phyloP scores from a whole-genome alignment of 2,113 vertebrate genomes.

The Paradoxurus hermaphroditus region DNA sequence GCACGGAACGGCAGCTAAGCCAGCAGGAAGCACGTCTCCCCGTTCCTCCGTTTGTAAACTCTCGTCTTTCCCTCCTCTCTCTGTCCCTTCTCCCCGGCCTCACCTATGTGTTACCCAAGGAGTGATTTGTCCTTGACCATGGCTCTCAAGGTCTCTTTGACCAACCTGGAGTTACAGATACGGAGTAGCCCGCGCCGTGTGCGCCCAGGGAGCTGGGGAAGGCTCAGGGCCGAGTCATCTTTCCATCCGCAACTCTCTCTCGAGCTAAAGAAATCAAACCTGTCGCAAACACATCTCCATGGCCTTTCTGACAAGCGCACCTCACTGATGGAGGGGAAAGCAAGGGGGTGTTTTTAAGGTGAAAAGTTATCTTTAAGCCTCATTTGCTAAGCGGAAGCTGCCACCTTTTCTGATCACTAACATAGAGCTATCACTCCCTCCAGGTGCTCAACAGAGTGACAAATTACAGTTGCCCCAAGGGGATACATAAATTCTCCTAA shows the following conservation, averaged over 20 bases:
- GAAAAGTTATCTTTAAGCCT: neutral
- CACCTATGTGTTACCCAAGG: neutral
- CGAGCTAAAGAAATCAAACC: neutral
- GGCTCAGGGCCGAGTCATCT: too few relatives aligned
- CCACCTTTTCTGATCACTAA: neutral
- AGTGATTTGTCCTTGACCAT: neutral
- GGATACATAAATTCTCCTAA: neutral
- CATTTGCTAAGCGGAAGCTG: neutral
- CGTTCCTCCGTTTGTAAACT: neutral
- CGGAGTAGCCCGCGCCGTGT: accelerated
- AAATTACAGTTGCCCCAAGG: neutral
- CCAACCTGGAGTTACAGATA: neutral
- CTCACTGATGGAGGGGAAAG: neutral
- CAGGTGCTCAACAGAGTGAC: neutral
- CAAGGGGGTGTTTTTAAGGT: neutral
- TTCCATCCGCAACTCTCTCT: neutral
- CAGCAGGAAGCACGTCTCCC: neutral
- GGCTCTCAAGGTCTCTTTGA: neutral
- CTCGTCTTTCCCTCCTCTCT: too few relatives aligned
- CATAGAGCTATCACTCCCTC: neutral
- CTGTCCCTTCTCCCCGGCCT: neutral
- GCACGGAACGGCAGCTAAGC: accelerated
- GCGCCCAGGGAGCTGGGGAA: neutral
- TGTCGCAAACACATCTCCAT: neutral
- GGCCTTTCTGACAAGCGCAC: neutral